Base-by-base conservation (phyloP, 1,140 invertebrate species). In the Drosophila rhopaloa region DNA sequence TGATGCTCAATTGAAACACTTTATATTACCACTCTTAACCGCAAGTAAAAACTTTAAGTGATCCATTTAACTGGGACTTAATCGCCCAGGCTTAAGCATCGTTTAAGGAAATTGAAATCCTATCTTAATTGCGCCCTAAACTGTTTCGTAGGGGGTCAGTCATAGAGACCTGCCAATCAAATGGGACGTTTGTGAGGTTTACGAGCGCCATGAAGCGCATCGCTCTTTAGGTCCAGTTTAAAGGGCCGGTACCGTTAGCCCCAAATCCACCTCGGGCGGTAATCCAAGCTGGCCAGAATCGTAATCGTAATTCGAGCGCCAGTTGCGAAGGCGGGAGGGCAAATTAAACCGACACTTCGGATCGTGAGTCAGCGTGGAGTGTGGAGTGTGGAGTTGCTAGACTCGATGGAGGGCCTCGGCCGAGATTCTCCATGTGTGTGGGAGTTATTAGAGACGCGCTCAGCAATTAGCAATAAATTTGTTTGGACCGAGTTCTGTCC, bases 391-490 rank as follows among this genome's bases (percentile, higher is more conserved):
- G 1, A 16, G 16, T 16, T 41, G 66, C 68, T 56, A 47, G 63
- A 70, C 29, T 67, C 9, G 19, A 11, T 32, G n/a, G 40, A 40
- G 37, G 29, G 38, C 53, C 59, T 35, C 73, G 32, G 7, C 13
- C 27, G 10, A 35, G 53, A 61, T 40, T 37, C 61, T 63, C 38
- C 44, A 48, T 67, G 79, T 88, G 79, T 88, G 79, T 88, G 84
- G 84, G 80, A 72, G 76, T 66, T 68, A 66, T 66, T 51, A 55
- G 67, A 56, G 44, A 54, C 59, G 53, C 74, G 85, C 51, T 66
- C 74, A 76, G 79, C 85, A 89, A 84, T 89, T 90, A 89, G 80
- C 84, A 77, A 89, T 89, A 89, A 89, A 89, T 89, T 90, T 89
- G 85, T 88, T 58, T 37, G 44, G 43, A 51, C 57, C 74, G 48